Percentiles rank a stretch among this genome's conserved stretches.
phyloP scores from a whole-genome alignment of 2,888 invertebrate species.

The Tinea semifulvella region DNA sequence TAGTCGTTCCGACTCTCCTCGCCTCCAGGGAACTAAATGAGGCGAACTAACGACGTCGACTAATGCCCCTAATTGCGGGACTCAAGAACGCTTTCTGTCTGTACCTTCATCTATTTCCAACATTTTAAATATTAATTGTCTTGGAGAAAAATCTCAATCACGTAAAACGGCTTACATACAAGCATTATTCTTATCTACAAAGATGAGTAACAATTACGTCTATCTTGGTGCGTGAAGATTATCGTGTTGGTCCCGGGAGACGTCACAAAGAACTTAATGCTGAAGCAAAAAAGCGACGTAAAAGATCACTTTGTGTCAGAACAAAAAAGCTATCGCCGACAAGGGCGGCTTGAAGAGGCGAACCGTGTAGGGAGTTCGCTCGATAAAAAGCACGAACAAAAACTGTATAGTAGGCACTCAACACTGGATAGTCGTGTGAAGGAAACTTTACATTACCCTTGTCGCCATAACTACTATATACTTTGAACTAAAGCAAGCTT shows the following conservation, averaged over 20 bases:
- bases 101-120: neutral
- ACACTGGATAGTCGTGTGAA: neutral
- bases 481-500: no score
- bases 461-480: no score
- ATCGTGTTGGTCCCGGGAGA: conserved; percentile 13
- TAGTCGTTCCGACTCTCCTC: conserved; percentile 1
- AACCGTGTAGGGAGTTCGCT: conserved; percentile 12
- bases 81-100: conserved; percentile 2
- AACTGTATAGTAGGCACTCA: conserved; percentile 10
- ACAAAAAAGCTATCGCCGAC: conserved; percentile 15
- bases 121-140: neutral
- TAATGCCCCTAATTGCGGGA: conserved; percentile 14
- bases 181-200: conserved; percentile 12
- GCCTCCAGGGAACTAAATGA: conserved; percentile 8
- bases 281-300: conserved; percentile 13
- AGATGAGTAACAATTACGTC: conserved; percentile 3
- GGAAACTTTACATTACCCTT: neutral
- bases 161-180: neutral
- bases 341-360: conserved; percentile 13
- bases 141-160: no score
- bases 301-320: conserved; percentile 14
- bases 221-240: neutral
- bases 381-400: conserved; percentile 15
- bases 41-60: conserved; percentile 11
- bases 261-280: conserved; percentile 6